Conservation (phyloP, 2,888 invertebrate species). For the Acleris laterana region DNA sequence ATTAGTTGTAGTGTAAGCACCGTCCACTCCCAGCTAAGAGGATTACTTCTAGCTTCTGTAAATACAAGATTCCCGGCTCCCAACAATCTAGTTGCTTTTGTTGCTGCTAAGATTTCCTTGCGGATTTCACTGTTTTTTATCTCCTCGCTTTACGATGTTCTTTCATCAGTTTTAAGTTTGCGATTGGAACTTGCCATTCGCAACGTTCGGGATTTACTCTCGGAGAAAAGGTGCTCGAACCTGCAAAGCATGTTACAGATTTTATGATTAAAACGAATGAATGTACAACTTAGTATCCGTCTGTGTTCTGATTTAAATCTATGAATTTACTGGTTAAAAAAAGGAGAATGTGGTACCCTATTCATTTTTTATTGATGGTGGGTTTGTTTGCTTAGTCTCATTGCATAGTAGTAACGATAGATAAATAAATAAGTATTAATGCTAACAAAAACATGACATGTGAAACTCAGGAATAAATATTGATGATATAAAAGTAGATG, state of each 20-base stretch:
- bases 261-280: conserved; percentile 13
- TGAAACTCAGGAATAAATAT: too few species aligned
- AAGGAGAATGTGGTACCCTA: neutral
- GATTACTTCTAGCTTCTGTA: conserved; percentile 56
- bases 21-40: conserved; percentile 54
- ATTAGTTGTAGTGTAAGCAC: conserved; percentile 52
- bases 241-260: conserved; percentile 13
- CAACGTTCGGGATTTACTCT: conserved; percentile 20
- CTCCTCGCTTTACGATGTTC: conserved; percentile 36
- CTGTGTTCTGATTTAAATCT: neutral
- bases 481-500: too few species aligned
- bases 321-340: neutral
- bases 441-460: too few species aligned
- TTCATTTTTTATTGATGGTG: too few species aligned
- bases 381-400: too few species aligned
- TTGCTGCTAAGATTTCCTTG: conserved; percentile 62
- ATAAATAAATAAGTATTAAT: too few species aligned
- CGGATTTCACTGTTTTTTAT: conserved; percentile 52
- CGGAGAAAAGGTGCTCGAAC: conserved; percentile 10
- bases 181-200: conserved; percentile 31
- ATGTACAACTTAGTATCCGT: conserved; percentile 13
- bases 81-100: conserved; percentile 55
- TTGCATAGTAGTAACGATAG: too few species aligned
- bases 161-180: conserved; percentile 38
- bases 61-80: conserved; percentile 53